Evolutionary conservation across 1,140 invertebrate species (phyloP).

Genomic region (Metopolophium dirhodum): DNA sequence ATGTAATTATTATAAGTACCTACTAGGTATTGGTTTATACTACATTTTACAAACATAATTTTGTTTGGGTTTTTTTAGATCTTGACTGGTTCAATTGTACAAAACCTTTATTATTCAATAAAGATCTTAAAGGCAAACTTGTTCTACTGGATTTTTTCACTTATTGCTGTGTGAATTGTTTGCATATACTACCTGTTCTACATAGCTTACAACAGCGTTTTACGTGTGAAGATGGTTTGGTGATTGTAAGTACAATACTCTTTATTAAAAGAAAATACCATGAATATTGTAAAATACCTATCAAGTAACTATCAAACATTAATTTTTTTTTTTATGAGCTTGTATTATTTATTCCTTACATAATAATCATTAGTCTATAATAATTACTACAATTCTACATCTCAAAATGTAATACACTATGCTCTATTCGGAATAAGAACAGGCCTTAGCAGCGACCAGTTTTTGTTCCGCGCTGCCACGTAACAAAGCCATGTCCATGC

Average conservation of each 20-base stretch:
- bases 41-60: neutral
- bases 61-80: constrained; percentile 65
- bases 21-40: too few species aligned
- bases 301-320: neutral
- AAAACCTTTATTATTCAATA: constrained; percentile 69
- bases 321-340: neutral
- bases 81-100: constrained; percentile 84
- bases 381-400: too few species aligned
- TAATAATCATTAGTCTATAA: neutral
- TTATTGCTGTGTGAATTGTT: constrained; percentile 97
- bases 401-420: neutral
- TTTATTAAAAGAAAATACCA: neutral
- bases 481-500: too few species aligned
- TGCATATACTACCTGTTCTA: constrained; percentile 90
- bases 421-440: too few species aligned
- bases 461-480: too few species aligned
- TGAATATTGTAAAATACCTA: neutral
- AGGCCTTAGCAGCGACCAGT: too few species aligned
- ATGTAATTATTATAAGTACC: too few species aligned
- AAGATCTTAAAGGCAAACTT: constrained; percentile 78
- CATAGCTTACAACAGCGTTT: constrained; percentile 76
- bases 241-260: constrained; percentile 70
- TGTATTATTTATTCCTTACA: neutral
- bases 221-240: constrained; percentile 75
- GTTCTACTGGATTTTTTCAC: constrained; percentile 94